phyloP scores from a whole-genome alignment of 1,140 invertebrate genomes.

The Ridgeia piscesae region DNA sequence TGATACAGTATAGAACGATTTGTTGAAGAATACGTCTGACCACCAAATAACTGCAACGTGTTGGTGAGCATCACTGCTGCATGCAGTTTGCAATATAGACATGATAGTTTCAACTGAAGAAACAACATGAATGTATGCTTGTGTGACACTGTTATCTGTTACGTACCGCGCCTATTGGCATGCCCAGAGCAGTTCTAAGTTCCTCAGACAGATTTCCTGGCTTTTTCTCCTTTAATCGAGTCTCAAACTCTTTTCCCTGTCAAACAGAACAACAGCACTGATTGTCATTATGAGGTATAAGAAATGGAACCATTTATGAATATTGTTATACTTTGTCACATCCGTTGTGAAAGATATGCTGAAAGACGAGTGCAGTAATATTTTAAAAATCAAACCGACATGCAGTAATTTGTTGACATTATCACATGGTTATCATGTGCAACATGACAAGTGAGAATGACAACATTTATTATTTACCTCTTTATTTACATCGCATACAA shows the following conservation, averaged over 20 bases:
- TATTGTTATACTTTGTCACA: neutral
- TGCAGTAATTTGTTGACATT: no score
- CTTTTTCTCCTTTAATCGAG: constrained; percentile 95
- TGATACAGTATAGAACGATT: neutral
- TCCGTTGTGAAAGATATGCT: no score
- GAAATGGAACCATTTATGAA: neutral
- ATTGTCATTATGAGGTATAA: neutral
- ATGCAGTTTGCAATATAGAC: neutral
- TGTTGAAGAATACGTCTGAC: neutral
- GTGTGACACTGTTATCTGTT: neutral
- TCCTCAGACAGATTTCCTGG: constrained; percentile 97
- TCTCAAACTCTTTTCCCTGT: constrained; percentile 98
- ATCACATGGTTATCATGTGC: no score
- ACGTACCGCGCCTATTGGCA: constrained; percentile 89
- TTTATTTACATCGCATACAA: no score
- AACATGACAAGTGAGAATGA: no score
- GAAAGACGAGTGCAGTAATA: no score
- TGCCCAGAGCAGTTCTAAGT: constrained; percentile 91
- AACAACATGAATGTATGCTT: no score
- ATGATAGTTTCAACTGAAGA: neutral
- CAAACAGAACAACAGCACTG: neutral
- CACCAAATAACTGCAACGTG: neutral
- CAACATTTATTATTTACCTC: no score
- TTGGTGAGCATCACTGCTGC: neutral
- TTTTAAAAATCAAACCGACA: no score